A percentile compares a stretch with the other conserved stretches of the same genome.
phyloP scores from a whole-genome alignment of 2,797 vertebrate genomes.

The Peromyscus aztecus region DNA sequence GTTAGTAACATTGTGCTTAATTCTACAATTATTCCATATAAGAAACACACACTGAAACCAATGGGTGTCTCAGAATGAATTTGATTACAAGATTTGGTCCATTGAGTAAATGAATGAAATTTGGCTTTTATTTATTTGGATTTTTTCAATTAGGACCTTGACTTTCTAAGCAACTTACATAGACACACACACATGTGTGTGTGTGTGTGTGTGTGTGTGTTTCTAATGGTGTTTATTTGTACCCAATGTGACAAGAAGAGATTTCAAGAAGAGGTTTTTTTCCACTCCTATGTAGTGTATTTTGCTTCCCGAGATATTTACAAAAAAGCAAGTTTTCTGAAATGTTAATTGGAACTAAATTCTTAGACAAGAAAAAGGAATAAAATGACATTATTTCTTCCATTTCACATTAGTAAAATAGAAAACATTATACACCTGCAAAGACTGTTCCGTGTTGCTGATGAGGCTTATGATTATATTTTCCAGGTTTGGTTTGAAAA shows the following conservation, averaged over 20 bases:
- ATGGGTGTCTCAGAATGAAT: slow-evolving; percentile 83
- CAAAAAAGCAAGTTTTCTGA: slow-evolving; percentile 85
- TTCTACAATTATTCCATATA: slow-evolving; percentile 80
- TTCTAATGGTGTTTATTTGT: slow-evolving; percentile 86
- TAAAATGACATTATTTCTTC: slow-evolving; percentile 88
- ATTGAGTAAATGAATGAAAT: slow-evolving; percentile 84
- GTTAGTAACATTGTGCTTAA: slow-evolving; percentile 72
- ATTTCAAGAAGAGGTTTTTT: slow-evolving; percentile 73
- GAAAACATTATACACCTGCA: slow-evolving; percentile 85
- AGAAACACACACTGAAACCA: slow-evolving; percentile 82
- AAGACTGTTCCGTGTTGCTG: slow-evolving; percentile 87
- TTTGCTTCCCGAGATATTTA: slow-evolving; percentile 86
- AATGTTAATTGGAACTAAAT: slow-evolving; percentile 89
- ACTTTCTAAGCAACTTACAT: slow-evolving; percentile 83
- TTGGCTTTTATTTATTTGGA: slow-evolving; percentile 87
- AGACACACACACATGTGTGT: slow-evolving; percentile 39
- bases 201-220: slow-evolving; percentile 19
- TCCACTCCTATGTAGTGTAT: slow-evolving; percentile 79
- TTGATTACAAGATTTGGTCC: slow-evolving; percentile 83
- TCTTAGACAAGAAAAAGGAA: slow-evolving; percentile 89
- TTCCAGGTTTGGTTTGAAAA: slow-evolving; percentile 90
- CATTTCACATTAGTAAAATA: slow-evolving; percentile 89
- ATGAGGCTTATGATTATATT: slow-evolving; percentile 90
- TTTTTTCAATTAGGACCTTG: slow-evolving; percentile 86
- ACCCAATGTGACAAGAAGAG: slow-evolving; percentile 85